phyloP scores from a whole-genome alignment of 2,113 vertebrate species.

The Onychostoma macrolepis region DNA sequence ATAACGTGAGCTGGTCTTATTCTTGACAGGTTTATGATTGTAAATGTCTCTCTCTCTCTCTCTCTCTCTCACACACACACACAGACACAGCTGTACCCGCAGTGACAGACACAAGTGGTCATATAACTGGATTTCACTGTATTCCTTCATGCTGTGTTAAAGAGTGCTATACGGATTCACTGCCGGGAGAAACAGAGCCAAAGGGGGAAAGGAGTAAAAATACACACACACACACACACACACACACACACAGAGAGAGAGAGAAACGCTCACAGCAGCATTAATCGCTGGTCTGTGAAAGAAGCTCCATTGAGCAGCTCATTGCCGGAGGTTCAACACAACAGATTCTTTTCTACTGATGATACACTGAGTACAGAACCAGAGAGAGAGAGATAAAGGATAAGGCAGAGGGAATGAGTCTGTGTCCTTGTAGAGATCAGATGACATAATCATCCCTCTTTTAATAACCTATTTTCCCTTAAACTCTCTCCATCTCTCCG shows the following conservation, averaged over 20 bases:
- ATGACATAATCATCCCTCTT: constrained; percentile 18
- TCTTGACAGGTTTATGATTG: neutral
- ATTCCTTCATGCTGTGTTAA: constrained; percentile 19
- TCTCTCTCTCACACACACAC: neutral
- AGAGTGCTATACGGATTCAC: neutral
- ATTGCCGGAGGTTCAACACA: constrained; percentile 2
- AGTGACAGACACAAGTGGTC: neutral
- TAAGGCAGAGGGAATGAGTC: neutral
- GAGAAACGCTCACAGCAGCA: neutral
- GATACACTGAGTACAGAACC: neutral
- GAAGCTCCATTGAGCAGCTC: constrained; percentile 5
- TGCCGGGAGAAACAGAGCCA: neutral
- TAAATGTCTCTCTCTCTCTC: neutral
- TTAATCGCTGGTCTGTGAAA: constrained; percentile 23
- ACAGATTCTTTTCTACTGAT: constrained; percentile 10
- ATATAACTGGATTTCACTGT: constrained; percentile 1
- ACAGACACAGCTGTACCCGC: neutral
- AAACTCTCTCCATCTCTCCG: neutral
- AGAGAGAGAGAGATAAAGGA: neutral
- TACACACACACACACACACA: neutral
- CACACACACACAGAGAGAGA: neutral
- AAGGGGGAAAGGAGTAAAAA: neutral
- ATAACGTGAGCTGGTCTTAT: neutral
- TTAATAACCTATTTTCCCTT: constrained; percentile 14
- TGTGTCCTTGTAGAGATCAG: constrained; percentile 22